A percentile compares a stretch with the other conserved stretches of the same genome.
Conservation (phyloP, 37 sponge, comb jelly and placozoan species). For the Ephydatia muelleri region DNA sequence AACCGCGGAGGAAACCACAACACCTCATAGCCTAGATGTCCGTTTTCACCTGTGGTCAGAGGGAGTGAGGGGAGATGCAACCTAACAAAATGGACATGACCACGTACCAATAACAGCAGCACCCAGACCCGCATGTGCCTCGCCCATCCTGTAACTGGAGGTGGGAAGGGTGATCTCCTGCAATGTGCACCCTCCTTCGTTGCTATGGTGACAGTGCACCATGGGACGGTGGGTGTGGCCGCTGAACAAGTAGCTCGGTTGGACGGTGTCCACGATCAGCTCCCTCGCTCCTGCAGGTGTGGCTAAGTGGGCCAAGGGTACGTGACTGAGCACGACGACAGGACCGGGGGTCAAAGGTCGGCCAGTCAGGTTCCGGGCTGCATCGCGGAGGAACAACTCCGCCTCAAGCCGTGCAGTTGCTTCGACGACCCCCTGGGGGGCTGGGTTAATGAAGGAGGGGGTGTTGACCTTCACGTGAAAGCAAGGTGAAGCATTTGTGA, state of each 20-base stretch:
- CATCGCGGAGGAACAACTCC: not conserved
- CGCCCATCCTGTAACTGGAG: slow-evolving; percentile 66
- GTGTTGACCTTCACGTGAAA: slow-evolving; percentile 48
- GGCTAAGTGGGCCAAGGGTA: slow-evolving; percentile 19
- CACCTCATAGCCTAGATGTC: slow-evolving; percentile 9
- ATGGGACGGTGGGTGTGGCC: slow-evolving; percentile 51
- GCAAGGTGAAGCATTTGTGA: not conserved
- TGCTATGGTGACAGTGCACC: slow-evolving; percentile 1
- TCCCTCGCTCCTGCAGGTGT: not conserved
- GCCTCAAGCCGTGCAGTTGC: not conserved
- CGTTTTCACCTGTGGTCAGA: slow-evolving; percentile 22
- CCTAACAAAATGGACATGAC: not conserved
- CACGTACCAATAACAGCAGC: slow-evolving; percentile 44
- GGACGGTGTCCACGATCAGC: not conserved
- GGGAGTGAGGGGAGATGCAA: not conserved
- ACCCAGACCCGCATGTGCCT: slow-evolving; percentile 36
- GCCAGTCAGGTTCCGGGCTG: not conserved
- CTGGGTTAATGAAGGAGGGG: slow-evolving; percentile 1
- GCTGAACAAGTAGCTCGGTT: slow-evolving; percentile 38
- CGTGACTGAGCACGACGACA: slow-evolving; percentile 14
- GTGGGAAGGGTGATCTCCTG: slow-evolving; percentile 54
- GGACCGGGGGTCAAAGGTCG: not conserved
- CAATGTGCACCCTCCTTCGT: not conserved
- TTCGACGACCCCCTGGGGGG: not conserved
- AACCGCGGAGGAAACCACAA: slow-evolving; percentile 44